Conservation (phyloP, 2,888 invertebrate species). For the Julus scandinavius region DNA sequence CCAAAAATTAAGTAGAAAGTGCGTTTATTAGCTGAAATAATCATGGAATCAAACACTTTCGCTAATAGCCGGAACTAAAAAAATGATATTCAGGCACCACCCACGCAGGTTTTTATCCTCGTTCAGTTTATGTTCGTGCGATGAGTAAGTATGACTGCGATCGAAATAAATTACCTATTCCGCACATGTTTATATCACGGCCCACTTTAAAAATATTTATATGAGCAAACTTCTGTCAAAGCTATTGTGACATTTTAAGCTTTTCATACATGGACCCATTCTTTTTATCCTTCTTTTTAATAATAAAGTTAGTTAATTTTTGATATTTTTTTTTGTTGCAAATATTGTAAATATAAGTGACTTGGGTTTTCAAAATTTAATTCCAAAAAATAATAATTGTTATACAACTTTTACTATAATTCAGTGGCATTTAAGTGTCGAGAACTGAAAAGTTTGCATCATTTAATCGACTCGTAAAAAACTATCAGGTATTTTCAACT, state of each 20-base stretch:
- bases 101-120: not conserved
- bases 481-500: not conserved
- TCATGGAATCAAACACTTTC: too few relatives aligned
- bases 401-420: too few relatives aligned
- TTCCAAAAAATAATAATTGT: too few relatives aligned
- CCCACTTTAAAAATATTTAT: not conserved
- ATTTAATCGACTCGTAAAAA: too few relatives aligned
- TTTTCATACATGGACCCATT: not conserved
- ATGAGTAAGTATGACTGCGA: constrained; percentile 26
- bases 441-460: too few relatives aligned
- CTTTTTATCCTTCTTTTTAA: too few relatives aligned
- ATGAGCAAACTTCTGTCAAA: not conserved
- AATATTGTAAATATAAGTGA: too few relatives aligned
- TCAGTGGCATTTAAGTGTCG: too few relatives aligned
- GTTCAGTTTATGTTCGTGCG: not conserved
- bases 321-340: too few relatives aligned
- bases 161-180: constrained; percentile 14
- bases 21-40: not conserved
- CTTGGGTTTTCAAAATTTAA: too few relatives aligned
- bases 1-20: not conserved
- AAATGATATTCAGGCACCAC: not conserved
- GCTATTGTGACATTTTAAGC: not conserved
- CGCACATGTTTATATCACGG: not conserved
- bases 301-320: too few relatives aligned
- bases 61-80: not conserved